A percentile compares a stretch with the other conserved stretches of the same genome.
Evolutionary conservation across 2,113 vertebrate genomes (phyloP).

Genomic region (Alligator mississippiensis): DNA sequence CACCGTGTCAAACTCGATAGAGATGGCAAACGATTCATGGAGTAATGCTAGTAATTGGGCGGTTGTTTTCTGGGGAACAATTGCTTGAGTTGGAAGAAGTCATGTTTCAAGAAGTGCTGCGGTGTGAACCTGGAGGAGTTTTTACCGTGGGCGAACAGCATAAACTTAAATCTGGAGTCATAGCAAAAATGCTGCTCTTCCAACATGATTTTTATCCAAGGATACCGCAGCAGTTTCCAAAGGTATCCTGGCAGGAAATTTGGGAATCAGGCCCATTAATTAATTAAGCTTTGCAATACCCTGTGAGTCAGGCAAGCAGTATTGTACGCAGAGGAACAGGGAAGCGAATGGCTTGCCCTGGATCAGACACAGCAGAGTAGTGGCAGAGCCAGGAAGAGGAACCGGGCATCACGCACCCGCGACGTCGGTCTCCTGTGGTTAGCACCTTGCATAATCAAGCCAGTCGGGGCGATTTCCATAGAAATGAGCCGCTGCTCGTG

Average conservation of each 20-base stretch:
- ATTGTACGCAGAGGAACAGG: not conserved
- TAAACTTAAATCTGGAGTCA: not conserved
- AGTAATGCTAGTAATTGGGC: conserved; percentile 68
- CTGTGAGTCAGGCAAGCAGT: accelerated
- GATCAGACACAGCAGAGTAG: not conserved
- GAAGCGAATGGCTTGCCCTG: not conserved
- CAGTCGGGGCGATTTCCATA: not conserved
- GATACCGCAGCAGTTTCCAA: not conserved
- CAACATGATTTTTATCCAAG: not conserved
- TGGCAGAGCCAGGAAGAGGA: not conserved
- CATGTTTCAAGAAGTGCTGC: not conserved
- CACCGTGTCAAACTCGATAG: conserved; percentile 62
- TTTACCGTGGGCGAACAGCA: conserved; percentile 7
- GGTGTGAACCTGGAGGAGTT: conserved; percentile 21
- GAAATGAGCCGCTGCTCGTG: accelerated
- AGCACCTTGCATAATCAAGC: too few relatives aligned
- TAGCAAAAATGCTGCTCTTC: not conserved
- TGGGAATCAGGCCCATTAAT: not conserved
- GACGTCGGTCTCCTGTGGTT: too few relatives aligned
- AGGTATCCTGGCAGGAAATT: not conserved
- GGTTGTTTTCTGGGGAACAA: conserved; percentile 66
- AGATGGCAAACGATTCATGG: conserved; percentile 61
- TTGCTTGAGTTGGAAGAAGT: conserved; percentile 39
- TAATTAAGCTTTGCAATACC: not conserved
- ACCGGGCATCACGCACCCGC: not conserved